Evolutionary conservation across 2,888 invertebrate species (phyloP).

Genomic region (Cerastoderma edule): DNA sequence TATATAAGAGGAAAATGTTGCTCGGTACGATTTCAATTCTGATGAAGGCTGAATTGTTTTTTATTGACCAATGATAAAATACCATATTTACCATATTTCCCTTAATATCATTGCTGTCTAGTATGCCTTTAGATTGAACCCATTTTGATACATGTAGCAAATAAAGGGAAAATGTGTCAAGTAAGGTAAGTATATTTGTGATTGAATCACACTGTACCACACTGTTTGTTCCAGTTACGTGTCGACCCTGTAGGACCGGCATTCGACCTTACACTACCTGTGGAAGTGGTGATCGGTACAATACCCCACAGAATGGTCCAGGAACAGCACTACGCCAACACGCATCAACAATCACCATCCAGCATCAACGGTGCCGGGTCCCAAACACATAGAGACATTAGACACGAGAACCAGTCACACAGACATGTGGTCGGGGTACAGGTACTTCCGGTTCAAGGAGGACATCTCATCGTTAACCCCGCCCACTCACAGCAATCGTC

Average conservation of each 20-base stretch:
- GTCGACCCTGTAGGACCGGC: constrained; percentile 77
- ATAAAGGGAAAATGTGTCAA: no score
- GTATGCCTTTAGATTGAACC: no score
- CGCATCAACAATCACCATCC: not conserved
- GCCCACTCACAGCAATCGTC: constrained; percentile 32
- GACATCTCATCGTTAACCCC: constrained; percentile 48
- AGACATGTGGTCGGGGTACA: constrained; percentile 47
- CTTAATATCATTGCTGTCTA: no score
- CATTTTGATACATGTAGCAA: no score
- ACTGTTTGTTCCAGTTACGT: constrained; percentile 66
- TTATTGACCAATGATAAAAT: no score
- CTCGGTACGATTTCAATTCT: no score
- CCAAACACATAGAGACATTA: not conserved
- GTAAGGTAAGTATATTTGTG: no score
- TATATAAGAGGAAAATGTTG: no score
- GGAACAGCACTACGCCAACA: constrained; percentile 50
- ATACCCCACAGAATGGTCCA: constrained; percentile 59
- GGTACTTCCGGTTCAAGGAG: constrained; percentile 50
- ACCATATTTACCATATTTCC: no score
- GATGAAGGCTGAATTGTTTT: no score
- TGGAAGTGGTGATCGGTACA: constrained; percentile 78
- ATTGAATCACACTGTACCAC: not conserved
- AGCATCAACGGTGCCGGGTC: not conserved
- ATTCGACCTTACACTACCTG: constrained; percentile 75
- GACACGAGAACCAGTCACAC: constrained; percentile 1